Base-by-base conservation (phyloP, 2,113 vertebrate species). In the Nycticebus coucang region DNA sequence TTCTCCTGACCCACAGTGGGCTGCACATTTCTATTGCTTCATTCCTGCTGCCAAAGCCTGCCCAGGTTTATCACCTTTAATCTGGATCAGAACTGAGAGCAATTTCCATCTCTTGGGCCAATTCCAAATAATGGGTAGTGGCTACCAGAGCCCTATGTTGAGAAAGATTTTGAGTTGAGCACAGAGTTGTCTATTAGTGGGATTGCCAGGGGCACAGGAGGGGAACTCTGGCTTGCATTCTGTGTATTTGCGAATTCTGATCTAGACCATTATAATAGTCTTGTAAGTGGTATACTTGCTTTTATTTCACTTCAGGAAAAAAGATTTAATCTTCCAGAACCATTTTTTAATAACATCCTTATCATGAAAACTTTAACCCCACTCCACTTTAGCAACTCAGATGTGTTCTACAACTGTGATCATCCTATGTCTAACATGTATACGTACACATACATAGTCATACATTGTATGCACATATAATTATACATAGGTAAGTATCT, bases 261-360 rank as follows among this genome's bases (percentile, higher is more conserved):
- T 66, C 64, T 57, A 41, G 55, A 77, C 45, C 1, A 22, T 72
- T 78, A 45, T 21, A 78, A 83, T 26, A 50, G 80, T 45, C 71
- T 69, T 59, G 79, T 66, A 91, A 84, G 53, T 75, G 53, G 30
- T 60, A 50, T 15, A 18, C 35, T 21, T 87, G 37, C 41, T n/a
- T 94, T 33, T 75, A 4, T 66, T 92, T 88, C 74, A 87, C 88
- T 80, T 22, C 35, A 72, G 87, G 60, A 26, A 69, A 94, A 91
- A 94, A 91, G 77, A 78, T 9, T 83, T 89, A 89, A 93, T 81
- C 50, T 96, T 86, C 80, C 62, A 74, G 57, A 68, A 93, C 24
- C 7, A 66, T 72, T 89, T 55, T 89, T 87, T 92, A 37, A 53
- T 57, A 79, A 77, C 12, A 22, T 28, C 21, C 57, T 92, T 85